Percentiles rank a stretch among this genome's conserved stretches.
These are phyloP conservation scores for Ptiloglossa arizonensis DNA, from an alignment of 1,140 invertebrate genomes.

Conservation along the genomic window DNA sequence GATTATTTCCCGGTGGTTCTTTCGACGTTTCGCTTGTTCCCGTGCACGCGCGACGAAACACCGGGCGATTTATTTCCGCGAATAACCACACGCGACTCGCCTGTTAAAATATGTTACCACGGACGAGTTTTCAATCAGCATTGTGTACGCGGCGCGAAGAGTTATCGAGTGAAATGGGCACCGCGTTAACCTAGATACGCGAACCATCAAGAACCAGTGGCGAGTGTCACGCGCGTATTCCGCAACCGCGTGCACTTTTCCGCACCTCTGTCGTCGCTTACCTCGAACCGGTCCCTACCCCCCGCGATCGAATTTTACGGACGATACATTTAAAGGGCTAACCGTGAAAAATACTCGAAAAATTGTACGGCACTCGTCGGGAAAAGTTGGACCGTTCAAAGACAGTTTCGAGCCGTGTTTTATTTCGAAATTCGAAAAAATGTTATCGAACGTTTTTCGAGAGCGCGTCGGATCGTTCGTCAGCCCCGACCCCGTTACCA, in stretches of 20 bases:
- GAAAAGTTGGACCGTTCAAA: no score
- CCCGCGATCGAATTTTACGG: no score
- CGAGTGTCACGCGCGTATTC: background rate
- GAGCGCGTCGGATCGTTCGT: no score
- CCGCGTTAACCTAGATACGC: background rate
- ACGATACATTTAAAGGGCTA: no score
- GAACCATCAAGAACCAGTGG: background rate
- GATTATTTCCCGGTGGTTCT: background rate
- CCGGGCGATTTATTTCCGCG: background rate
- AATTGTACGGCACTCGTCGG: no score
- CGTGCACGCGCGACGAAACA: background rate
- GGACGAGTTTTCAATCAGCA: background rate
- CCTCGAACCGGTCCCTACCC: no score
- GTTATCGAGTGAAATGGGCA: background rate
- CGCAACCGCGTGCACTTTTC: background rate
- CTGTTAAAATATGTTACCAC: background rate
- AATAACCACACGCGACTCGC: background rate
- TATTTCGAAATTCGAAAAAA: no score
- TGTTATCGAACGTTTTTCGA: no score
- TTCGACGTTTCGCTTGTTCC: background rate
- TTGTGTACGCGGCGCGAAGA: background rate
- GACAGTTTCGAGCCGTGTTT: no score
- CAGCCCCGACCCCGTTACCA: no score
- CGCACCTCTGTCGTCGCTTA: background rate
- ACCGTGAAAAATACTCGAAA: no score